phyloP scores from a whole-genome alignment of 1,140 invertebrate species.

The Pissodes strobi region DNA sequence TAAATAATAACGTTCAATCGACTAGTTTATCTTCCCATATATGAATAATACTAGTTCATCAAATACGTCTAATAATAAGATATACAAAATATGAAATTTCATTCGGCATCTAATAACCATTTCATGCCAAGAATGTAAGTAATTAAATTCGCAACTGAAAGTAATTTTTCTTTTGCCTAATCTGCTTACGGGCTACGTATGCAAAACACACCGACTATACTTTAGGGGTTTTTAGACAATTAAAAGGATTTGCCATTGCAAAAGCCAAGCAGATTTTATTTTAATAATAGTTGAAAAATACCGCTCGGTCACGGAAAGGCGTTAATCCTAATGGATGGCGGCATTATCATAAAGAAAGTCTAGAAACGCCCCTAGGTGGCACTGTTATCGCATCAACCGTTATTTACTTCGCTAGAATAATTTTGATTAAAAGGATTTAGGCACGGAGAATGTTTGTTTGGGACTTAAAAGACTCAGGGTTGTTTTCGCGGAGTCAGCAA shows the following conservation, averaged over 20 bases:
- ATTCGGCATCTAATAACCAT: too few species aligned
- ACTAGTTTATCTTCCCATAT: too few species aligned
- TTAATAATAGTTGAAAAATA: conserved; percentile 26
- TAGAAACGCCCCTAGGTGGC: conserved; percentile 27
- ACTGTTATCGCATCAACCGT: conserved; percentile 27
- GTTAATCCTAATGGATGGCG: conserved; percentile 29
- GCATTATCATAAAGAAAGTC: conserved; percentile 34
- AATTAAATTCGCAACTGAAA: too few species aligned
- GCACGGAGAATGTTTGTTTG: conserved; percentile 28
- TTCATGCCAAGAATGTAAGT: too few species aligned
- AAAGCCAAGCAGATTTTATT: conserved; percentile 20
- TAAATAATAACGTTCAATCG: too few species aligned
- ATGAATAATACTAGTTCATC: too few species aligned
- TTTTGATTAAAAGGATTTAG: conserved; percentile 30
- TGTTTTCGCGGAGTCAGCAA: conserved; percentile 13
- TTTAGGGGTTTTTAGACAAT: conserved; percentile 6
- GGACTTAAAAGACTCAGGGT: neutral
- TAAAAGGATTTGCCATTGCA: conserved; percentile 19
- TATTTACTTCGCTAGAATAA: conserved; percentile 33
- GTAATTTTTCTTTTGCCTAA: too few species aligned
- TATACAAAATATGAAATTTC: too few species aligned
- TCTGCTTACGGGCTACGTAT: neutral
- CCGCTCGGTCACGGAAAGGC: conserved; percentile 20
- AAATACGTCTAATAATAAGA: too few species aligned
- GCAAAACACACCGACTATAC: conserved; percentile 13